phyloP scores from a whole-genome alignment of 2,797 vertebrate genomes.

The Silurus aristotelis region DNA sequence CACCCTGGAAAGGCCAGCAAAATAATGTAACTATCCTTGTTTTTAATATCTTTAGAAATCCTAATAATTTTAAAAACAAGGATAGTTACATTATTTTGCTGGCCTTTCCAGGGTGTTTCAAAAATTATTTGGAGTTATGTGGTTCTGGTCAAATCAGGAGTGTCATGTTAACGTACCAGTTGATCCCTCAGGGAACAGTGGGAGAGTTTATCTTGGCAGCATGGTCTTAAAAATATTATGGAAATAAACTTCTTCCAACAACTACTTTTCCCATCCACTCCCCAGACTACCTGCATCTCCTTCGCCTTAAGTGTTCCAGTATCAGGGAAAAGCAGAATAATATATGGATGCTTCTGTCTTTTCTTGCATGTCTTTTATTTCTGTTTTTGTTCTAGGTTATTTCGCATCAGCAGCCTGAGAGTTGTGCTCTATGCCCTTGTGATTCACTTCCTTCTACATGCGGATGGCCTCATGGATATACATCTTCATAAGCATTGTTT shows the following conservation, averaged over 20 bases:
- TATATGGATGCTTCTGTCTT: not conserved
- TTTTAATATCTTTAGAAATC: not conserved
- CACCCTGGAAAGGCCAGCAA: not conserved
- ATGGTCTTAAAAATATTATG: not conserved
- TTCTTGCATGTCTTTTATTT: not conserved
- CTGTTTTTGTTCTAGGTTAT: constrained; percentile 3
- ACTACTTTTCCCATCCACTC: not conserved
- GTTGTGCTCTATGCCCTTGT: not conserved
- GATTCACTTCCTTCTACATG: constrained; percentile 17
- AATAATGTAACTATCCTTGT: not conserved
- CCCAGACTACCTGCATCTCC: not conserved
- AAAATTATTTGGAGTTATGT: not conserved
- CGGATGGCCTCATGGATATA: constrained; percentile 36
- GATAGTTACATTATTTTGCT: too few species aligned
- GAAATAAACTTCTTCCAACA: not conserved
- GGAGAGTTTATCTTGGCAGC: constrained; percentile 23
- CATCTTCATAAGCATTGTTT: constrained; percentile 43
- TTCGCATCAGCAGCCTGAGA: constrained; percentile 4
- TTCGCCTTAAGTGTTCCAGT: not conserved
- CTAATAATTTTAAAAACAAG: not conserved
- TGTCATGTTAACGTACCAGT: not conserved
- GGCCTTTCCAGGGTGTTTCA: not conserved
- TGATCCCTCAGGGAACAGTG: not conserved
- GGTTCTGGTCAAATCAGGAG: not conserved
- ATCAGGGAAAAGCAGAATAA: not conserved